A percentile compares a stretch with the other conserved stretches of the same genome.
phyloP scores from a whole-genome alignment of 2,113 vertebrate genomes.

The Nibea coibor region DNA sequence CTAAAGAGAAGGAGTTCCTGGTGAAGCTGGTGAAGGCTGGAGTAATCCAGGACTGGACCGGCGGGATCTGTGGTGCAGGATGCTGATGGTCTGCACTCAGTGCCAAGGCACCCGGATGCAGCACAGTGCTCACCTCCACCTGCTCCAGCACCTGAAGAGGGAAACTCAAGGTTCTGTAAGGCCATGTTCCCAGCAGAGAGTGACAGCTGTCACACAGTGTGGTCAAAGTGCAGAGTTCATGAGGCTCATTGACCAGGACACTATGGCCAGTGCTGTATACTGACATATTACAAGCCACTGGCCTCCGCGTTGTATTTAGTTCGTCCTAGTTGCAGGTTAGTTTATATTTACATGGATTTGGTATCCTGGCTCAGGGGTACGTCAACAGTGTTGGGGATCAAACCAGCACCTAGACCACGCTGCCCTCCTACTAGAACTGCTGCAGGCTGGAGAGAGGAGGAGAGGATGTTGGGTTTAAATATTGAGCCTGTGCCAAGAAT shows the following conservation, averaged over 20 bases:
- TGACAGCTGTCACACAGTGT: not conserved
- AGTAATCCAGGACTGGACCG: slow-evolving; percentile 91
- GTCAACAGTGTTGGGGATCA: not conserved
- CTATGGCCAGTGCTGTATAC: slow-evolving; percentile 7
- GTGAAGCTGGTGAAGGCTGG: slow-evolving; percentile 91
- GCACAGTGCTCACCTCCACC: not conserved
- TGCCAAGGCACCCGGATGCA: not conserved
- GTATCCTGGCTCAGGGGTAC: slow-evolving; percentile 12
- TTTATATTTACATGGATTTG: slow-evolving; percentile 11
- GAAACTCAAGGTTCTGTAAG: not conserved
- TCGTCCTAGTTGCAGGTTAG: slow-evolving; percentile 4
- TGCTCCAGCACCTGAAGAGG: slow-evolving; percentile 20
- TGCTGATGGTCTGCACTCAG: slow-evolving; percentile 23
- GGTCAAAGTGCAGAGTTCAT: not conserved
- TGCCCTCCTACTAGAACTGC: not conserved
- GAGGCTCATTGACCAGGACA: not conserved
- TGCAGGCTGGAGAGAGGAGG: not conserved
- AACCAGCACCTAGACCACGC: slow-evolving; percentile 16
- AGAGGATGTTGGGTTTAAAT: not conserved
- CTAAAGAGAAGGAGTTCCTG: slow-evolving; percentile 93
- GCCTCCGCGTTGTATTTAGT: slow-evolving; percentile 35
- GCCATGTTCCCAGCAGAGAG: slow-evolving; percentile 7
- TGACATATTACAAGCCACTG: slow-evolving; percentile 8
- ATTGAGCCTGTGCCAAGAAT: slow-evolving; percentile 60
- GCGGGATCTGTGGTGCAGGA: slow-evolving; percentile 85